Evolutionary conservation across 2,797 vertebrate genomes (phyloP).

Genomic region (Myotis vivesi): DNA sequence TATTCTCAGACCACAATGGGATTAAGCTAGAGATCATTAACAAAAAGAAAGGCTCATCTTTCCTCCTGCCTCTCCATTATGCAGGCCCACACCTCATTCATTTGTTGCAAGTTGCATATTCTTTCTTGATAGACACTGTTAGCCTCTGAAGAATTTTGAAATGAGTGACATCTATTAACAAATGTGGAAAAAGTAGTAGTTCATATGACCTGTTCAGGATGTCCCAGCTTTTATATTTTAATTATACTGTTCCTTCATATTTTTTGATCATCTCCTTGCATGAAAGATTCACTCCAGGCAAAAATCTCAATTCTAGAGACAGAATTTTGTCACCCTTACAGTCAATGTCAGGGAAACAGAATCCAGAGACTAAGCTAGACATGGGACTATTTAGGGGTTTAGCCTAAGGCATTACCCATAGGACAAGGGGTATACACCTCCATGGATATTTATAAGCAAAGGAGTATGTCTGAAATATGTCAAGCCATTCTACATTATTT

Average conservation of each 20-base stretch:
- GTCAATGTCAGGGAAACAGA: neutral
- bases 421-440: neutral
- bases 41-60: neutral
- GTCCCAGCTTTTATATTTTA: neutral
- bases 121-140: neutral
- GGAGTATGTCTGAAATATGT: neutral
- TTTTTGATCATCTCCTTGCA: neutral
- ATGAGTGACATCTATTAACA: neutral
- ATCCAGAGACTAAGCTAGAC: neutral
- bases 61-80: neutral
- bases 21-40: neutral
- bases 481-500: neutral
- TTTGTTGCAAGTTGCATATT: neutral
- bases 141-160: neutral
- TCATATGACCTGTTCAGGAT: neutral
- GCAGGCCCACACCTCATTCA: neutral
- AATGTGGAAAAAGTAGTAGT: neutral
- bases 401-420: neutral
- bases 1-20: neutral
- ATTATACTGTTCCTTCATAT: neutral
- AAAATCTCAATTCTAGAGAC: neutral
- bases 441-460: neutral
- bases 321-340: neutral
- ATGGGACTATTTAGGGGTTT: neutral
- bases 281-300: slow-evolving; percentile 8